Base-by-base conservation (phyloP, 2,888 invertebrate species). In the Parasteatoda lunata region DNA sequence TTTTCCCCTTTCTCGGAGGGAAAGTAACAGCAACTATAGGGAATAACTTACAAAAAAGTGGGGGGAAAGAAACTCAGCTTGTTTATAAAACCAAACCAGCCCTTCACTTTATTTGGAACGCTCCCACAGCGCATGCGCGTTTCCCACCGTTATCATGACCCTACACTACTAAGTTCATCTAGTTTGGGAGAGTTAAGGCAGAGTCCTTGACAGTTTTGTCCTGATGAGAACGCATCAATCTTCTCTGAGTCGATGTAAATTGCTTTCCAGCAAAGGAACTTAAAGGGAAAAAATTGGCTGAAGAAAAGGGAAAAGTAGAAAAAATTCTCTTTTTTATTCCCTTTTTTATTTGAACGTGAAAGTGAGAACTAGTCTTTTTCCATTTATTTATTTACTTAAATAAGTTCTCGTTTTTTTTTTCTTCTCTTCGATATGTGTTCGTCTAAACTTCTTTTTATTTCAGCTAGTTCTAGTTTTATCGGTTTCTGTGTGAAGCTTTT, bases 161-260 rank as follows among this genome's bases (percentile, higher is more conserved):
- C 66, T 54, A 69, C 64, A 77, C 77, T 49, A 15, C 47, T 71
- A 71, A 82, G 82, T 82, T 82, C 82, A 76, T 82, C 76, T 82
- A 75, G 82, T 82, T 64, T 15, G 13, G 30, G 30, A 64, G 72
- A 59, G 9, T 8, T 65, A 66, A 80, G 73, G 70, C 51, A 45
- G 70, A 69, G 64, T 77, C 77, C 77, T 49, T 77, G 77, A 70
- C 71, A 84, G 77, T 49, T 69, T 51, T 76, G 65, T 64, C 79
- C 76, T 76, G 85, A 85, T 85, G 79, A 85, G 80, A 80, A 76
- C 65, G 70, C 85, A 85, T 85, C 85, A 85, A 85, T 85, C 85
- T 85, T 85, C n/a, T 51, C 65, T 8, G 49, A 79, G 85, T 80
- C 85, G 80, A 85, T 79, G 85, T 79, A 85, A 85, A 85, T 85